These are phyloP conservation scores for Drosophila incognita DNA, from an alignment of 2,888 invertebrate species.

Conservation along the genomic window DNA sequence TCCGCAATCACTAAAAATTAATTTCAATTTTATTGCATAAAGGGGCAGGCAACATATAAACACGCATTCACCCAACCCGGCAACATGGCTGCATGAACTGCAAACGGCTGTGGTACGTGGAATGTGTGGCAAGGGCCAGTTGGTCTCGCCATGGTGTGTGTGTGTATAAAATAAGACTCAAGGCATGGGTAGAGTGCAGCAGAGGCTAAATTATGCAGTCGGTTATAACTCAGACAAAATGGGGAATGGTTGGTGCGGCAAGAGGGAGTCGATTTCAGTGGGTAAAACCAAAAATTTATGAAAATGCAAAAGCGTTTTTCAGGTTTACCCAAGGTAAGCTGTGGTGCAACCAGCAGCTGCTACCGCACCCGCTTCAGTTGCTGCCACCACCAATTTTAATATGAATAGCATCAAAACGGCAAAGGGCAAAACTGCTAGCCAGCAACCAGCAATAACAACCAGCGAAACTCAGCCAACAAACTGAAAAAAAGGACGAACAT, in stretches of 20 bases:
- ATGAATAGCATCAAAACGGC: constrained; percentile 64
- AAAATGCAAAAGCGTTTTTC: constrained; percentile 80
- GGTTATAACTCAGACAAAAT: constrained; percentile 25
- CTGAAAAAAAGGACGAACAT: constrained; percentile 55
- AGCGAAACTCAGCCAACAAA: constrained; percentile 34
- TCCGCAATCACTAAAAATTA: constrained; percentile 81
- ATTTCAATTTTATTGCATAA: constrained; percentile 78
- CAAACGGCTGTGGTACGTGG: constrained; percentile 41
- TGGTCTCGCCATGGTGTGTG: not conserved
- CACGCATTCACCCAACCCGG: not conserved
- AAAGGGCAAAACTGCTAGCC: constrained; percentile 64
- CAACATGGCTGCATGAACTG: constrained; percentile 48
- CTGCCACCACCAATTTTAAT: constrained; percentile 64
- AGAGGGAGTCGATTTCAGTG: constrained; percentile 29
- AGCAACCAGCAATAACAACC: constrained; percentile 12
- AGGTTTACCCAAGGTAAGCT: constrained; percentile 78
- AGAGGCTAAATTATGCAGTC: constrained; percentile 58
- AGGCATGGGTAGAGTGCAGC: constrained; percentile 42
- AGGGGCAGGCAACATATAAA: constrained; percentile 11
- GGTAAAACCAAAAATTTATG: constrained; percentile 69
- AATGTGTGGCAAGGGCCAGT: constrained; percentile 9
- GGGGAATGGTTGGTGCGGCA: not conserved
- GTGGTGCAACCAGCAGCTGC: constrained; percentile 57
- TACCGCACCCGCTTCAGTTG: constrained; percentile 13
- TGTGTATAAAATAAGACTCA: constrained; percentile 41